Evolutionary conservation across 2,113 vertebrate genomes (phyloP), one percentile per base, ranked within the genome.

Genomic region (Chitala chitala): DNA sequence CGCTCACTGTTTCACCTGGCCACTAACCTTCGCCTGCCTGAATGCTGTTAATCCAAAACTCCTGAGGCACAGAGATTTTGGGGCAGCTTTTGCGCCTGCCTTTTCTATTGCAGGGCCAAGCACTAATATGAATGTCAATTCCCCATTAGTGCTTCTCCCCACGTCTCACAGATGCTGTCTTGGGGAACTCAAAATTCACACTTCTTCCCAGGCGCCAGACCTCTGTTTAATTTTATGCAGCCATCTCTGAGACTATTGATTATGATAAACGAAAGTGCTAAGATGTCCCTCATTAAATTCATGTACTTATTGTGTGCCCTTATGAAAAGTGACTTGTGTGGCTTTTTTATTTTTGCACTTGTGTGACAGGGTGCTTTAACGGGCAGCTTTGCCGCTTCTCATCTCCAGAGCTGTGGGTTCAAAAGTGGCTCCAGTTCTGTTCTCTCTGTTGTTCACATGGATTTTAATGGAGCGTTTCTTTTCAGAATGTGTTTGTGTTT

Each of bases 331-430:
- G 61, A 42, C 63, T 42, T 65, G 17, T 12, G 22, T 42, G 38
- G 40, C 63, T 65, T 65, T 31, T 42, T 65, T 5, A 65, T 65
- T 65, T 65, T 42, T 13, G n/a, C n/a, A 44, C 63, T 65, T 44
- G 38, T 33, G 56, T 59, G 29, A 59, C 56, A n/a, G n/a, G n/a
- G n/a, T n/a, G n/a, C n/a, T n/a, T n/a, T n/a, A n/a, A n/a, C n/a
- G n/a, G n/a, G n/a, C n/a, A n/a, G n/a, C n/a, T n/a, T 33, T 33
- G 56, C 29, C 33, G 29, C 26, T 24, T 33, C 13, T 17, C 33
- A 15, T 59, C 56, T 31, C 8, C 13, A 0, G 29, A 6, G 56
- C 13, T 59, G 1, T 15, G 1, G 56, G 56, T 59, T 59, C 5
- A 15, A 59, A 31, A n/a, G n/a, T n/a, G n/a, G n/a, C n/a, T n/a